phyloP scores from a whole-genome alignment of 2,888 invertebrate species.

The Campopleginae sp. region DNA sequence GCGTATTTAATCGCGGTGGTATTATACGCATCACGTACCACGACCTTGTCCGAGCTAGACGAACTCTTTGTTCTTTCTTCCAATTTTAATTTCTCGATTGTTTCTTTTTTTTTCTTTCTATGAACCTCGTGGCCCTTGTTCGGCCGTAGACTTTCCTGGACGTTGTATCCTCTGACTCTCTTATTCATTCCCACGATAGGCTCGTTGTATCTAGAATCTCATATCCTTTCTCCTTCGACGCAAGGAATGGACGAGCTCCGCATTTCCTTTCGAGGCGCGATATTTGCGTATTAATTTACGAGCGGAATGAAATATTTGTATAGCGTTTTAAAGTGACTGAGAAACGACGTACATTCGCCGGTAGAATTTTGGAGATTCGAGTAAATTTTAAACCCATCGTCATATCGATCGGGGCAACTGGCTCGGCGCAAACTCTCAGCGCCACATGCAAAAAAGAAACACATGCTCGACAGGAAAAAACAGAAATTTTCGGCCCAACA shows the following conservation, averaged over 20 bases:
- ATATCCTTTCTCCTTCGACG: conserved; percentile 30
- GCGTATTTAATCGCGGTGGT: conserved; percentile 19
- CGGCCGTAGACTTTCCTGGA: conserved; percentile 49
- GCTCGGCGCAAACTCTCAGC: conserved; percentile 56
- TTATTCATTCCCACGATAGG: conserved; percentile 38
- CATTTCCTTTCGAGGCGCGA: conserved; percentile 10
- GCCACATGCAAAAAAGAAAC: conserved; percentile 46
- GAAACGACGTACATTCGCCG: background rate
- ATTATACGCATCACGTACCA: conserved; percentile 41
- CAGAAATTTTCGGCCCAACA: background rate
- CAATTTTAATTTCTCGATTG: background rate
- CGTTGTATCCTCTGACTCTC: conserved; percentile 9
- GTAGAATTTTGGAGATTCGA: background rate
- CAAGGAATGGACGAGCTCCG: conserved; percentile 3
- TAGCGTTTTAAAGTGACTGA: background rate
- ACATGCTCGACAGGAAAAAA: background rate
- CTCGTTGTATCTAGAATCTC: conserved; percentile 18
- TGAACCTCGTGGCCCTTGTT: conserved; percentile 54
- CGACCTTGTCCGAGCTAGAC: conserved; percentile 49
- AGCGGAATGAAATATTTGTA: background rate
- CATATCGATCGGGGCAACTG: conserved; percentile 55
- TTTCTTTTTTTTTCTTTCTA: background rate
- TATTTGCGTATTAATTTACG: conserved; percentile 16
- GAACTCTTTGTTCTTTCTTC: conserved; percentile 8
- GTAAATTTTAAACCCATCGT: conserved; percentile 19